These are phyloP conservation scores for Thoracochromis brauschi DNA, from an alignment of 2,113 vertebrate genomes.

Conservation along the genomic window DNA sequence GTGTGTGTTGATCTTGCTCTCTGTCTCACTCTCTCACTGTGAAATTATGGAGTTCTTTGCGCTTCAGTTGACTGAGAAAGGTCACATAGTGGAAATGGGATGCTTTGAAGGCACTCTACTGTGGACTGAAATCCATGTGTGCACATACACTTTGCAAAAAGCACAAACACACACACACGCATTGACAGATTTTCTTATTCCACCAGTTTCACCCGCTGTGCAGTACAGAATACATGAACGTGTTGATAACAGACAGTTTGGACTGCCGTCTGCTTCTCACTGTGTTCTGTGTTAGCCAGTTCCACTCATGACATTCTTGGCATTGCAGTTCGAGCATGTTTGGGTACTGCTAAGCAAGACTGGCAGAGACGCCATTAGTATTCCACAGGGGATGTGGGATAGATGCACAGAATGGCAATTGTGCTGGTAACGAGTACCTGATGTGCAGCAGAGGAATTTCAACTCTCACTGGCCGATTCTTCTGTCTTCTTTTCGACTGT, in stretches of 20 bases:
- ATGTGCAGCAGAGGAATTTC: slow-evolving; percentile 12
- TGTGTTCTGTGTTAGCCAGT: slow-evolving; percentile 17
- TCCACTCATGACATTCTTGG: slow-evolving; percentile 14
- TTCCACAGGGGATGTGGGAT: slow-evolving; percentile 16
- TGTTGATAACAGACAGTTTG: neutral
- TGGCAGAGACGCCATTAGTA: slow-evolving; percentile 32
- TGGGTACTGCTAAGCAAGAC: slow-evolving; percentile 23
- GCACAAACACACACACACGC: neutral
- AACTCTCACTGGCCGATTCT: neutral
- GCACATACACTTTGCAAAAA: neutral
- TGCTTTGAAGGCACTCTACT: neutral
- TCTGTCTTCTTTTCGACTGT: neutral
- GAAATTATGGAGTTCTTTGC: slow-evolving; percentile 19
- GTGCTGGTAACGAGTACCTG: slow-evolving; percentile 24
- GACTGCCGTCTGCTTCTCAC: neutral
- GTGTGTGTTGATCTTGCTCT: neutral
- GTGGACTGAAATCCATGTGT: neutral
- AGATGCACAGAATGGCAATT: slow-evolving; percentile 37
- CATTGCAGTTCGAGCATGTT: slow-evolving; percentile 18
- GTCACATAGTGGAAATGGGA: slow-evolving; percentile 27
- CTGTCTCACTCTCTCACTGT: slow-evolving; percentile 1
- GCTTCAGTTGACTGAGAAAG: slow-evolving; percentile 35
- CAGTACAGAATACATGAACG: neutral
- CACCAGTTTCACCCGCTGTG: neutral
- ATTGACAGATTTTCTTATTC: neutral